Evolutionary conservation across 2,888 invertebrate species (phyloP).

Genomic region (Gandaritis pyraliata): DNA sequence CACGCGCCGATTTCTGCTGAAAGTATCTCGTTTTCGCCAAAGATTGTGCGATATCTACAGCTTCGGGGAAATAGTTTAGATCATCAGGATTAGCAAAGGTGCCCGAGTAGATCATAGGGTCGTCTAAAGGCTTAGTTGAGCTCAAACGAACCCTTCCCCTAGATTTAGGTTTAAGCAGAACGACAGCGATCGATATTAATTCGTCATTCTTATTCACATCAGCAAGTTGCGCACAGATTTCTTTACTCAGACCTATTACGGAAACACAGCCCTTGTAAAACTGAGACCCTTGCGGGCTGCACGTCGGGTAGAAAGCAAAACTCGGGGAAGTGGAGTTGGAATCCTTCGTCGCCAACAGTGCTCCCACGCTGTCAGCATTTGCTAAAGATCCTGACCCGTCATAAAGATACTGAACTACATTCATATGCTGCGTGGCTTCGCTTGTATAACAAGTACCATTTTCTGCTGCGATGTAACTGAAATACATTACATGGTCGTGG

Average conservation of each 20-base stretch:
- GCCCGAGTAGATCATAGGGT: constrained; percentile 66
- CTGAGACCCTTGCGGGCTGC: constrained; percentile 48
- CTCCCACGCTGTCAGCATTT: constrained; percentile 60
- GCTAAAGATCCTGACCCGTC: constrained; percentile 58
- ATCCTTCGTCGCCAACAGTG: constrained; percentile 54
- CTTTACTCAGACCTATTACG: constrained; percentile 54
- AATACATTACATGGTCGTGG: constrained; percentile 68
- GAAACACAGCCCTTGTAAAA: constrained; percentile 53
- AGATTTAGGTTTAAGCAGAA: constrained; percentile 68
- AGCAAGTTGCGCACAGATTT: constrained; percentile 56
- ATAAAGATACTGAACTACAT: constrained; percentile 64
- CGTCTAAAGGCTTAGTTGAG: constrained; percentile 53
- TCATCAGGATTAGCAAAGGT: constrained; percentile 61
- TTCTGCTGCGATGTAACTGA: constrained; percentile 59
- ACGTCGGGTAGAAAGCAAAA: constrained; percentile 68
- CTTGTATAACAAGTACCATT: constrained; percentile 59
- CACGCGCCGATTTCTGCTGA: constrained; percentile 51
- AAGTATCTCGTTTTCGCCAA: constrained; percentile 62
- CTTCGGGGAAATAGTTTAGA: constrained; percentile 56
- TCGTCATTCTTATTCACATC: constrained; percentile 55
- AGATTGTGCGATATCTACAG: constrained; percentile 54
- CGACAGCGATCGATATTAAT: constrained; percentile 61
- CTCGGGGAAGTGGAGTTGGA: constrained; percentile 57
- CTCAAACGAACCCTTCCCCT: constrained; percentile 60
- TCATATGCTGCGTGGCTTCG: constrained; percentile 46